These are phyloP conservation scores for Alsophila aescularia DNA, from an alignment of 2,888 invertebrate genomes.

Conservation along the genomic window DNA sequence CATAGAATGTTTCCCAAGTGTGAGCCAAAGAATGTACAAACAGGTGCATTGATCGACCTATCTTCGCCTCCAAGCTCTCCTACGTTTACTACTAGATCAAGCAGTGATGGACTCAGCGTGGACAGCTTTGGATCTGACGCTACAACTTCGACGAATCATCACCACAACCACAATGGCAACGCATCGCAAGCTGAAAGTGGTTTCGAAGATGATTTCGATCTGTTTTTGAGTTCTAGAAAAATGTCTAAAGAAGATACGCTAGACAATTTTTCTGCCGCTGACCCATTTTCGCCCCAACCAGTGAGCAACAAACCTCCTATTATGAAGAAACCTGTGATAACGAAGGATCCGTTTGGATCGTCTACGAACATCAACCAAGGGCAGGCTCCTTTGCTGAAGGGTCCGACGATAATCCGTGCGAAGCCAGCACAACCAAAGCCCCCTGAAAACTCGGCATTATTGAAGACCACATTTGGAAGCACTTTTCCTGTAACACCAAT, in stretches of 20 bases:
- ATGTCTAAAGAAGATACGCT: conserved; percentile 66
- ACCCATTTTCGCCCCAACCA: conserved; percentile 83
- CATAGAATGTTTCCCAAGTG: conserved; percentile 76
- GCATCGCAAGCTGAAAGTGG: conserved; percentile 90
- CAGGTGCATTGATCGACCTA: conserved; percentile 87
- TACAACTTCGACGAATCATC: conserved; percentile 83
- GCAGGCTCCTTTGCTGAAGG: conserved; percentile 63
- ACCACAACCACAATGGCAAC: conserved; percentile 83
- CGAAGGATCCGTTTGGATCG: conserved; percentile 87
- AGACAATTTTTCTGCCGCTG: conserved; percentile 81
- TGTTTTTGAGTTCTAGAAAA: conserved; percentile 82
- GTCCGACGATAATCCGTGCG: conserved; percentile 91
- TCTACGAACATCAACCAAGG: conserved; percentile 72
- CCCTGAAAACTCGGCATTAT: conserved; percentile 74
- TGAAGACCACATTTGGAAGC: conserved; percentile 69
- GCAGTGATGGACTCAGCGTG: conserved; percentile 89
- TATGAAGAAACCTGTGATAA: conserved; percentile 82
- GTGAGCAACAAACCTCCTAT: conserved; percentile 59
- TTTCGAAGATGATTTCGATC: conserved; percentile 93
- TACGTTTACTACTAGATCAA: conserved; percentile 89
- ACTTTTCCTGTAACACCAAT: conserved; percentile 62
- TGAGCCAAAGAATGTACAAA: conserved; percentile 75
- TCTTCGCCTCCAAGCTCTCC: conserved; percentile 90
- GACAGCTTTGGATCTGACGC: conserved; percentile 91
- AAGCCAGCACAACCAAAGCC: conserved; percentile 85